A percentile compares a stretch with the other conserved stretches of the same genome.
Evolutionary conservation across 2,797 vertebrate species (phyloP).

Genomic region (Anisognathus igniventris): DNA sequence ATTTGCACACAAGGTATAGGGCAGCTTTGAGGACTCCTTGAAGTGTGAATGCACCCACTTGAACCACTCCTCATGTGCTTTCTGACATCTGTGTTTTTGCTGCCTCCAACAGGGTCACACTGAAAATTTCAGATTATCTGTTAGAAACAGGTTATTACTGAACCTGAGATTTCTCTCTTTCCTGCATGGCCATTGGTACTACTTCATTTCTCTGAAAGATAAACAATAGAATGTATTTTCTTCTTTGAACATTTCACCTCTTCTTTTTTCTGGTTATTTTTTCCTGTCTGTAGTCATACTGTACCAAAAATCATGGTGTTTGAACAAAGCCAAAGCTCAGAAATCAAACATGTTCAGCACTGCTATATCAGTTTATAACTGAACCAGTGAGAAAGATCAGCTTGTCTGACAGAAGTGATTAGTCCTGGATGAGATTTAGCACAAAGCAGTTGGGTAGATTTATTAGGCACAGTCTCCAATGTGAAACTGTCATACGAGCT

Average conservation of each 20-base stretch:
- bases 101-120: slow-evolving; percentile 11
- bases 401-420: neutral
- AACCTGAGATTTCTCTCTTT: neutral
- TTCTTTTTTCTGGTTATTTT: neutral
- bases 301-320: neutral
- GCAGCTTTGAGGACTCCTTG: neutral
- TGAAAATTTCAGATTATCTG: slow-evolving; percentile 9
- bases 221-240: neutral
- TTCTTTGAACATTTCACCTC: neutral
- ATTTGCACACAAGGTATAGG: neutral
- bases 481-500: neutral
- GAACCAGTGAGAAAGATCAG: neutral
- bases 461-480: neutral
- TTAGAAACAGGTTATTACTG: neutral
- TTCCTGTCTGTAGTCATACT: neutral
- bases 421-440: neutral
- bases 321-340: neutral
- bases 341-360: neutral
- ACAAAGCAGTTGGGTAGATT: neutral
- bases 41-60: neutral
- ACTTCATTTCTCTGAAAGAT: neutral
- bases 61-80: neutral
- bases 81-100: slow-evolving; percentile 40
- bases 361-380: neutral
- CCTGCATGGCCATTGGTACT: fast-evolving